These are phyloP conservation scores for Otus sunia DNA, from an alignment of 2,113 vertebrate species.

Conservation along the genomic window DNA sequence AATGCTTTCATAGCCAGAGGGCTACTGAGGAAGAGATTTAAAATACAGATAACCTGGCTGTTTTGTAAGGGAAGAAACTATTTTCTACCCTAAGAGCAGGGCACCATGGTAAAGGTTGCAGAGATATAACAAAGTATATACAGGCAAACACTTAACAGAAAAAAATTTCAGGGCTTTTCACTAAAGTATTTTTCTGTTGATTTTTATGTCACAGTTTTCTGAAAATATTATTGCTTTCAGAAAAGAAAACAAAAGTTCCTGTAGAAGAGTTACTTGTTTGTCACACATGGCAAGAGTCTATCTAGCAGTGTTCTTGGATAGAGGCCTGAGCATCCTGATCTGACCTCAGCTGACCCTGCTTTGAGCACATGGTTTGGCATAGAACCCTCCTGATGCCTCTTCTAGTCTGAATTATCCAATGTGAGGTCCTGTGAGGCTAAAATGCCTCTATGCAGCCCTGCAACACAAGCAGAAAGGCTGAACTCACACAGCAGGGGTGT, in stretches of 20 bases:
- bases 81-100: not conserved
- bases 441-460: not conserved
- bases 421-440: not conserved
- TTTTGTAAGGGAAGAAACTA: not conserved
- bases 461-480: not conserved
- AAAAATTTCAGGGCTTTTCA: not conserved
- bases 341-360: not conserved
- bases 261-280: not conserved
- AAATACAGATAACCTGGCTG: not conserved
- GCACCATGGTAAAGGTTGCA: not conserved
- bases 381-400: not conserved
- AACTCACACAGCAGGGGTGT: not conserved
- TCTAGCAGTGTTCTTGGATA: not conserved
- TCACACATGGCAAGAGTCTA: not conserved
- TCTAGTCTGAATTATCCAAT: fast-evolving
- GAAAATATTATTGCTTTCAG: not conserved
- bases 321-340: not conserved
- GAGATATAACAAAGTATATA: not conserved
- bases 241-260: not conserved
- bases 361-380: not conserved
- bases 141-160: not conserved
- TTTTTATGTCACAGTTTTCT: not conserved
- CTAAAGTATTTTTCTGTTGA: not conserved
- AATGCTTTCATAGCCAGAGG: not conserved
- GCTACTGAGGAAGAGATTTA: not conserved